Conservation (phyloP, 1,140 invertebrate species). For the Hycleus phaleratus region DNA sequence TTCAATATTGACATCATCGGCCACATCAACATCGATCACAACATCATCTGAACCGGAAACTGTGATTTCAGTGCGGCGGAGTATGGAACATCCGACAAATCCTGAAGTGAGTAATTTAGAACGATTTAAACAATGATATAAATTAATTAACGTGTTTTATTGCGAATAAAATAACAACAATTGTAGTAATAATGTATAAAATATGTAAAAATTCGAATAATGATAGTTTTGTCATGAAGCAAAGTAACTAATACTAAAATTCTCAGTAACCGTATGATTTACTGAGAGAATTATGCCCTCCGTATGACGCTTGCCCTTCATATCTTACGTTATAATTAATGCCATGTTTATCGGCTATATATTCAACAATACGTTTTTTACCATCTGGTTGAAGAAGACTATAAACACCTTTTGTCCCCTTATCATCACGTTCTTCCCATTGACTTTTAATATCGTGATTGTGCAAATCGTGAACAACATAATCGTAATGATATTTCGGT, state of each 20-base stretch:
- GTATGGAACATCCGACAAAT: conserved; percentile 18
- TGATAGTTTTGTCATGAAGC: neutral
- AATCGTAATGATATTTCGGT: conserved; percentile 41
- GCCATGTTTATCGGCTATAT: conserved; percentile 64
- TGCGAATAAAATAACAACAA: conserved; percentile 22
- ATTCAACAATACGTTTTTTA: conserved; percentile 60
- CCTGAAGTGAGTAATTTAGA: conserved; percentile 13
- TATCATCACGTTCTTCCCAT: conserved; percentile 35
- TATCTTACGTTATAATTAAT: conserved; percentile 59
- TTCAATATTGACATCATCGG: conserved; percentile 26
- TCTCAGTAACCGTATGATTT: conserved; percentile 1
- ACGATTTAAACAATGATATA: neutral
- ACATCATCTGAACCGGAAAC: conserved; percentile 8
- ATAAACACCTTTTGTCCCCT: conserved; percentile 46
- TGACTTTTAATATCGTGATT: conserved; percentile 38
- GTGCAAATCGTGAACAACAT: conserved; percentile 38
- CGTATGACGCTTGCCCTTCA: conserved; percentile 36
- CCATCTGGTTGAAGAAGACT: conserved; percentile 58
- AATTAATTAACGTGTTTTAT: conserved; percentile 24
- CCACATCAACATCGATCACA: conserved; percentile 22
- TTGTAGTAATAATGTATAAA: conserved; percentile 15
- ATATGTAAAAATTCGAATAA: conserved; percentile 12
- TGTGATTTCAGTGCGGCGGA: neutral
- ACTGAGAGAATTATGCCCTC: conserved; percentile 21
- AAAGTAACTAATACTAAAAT: conserved; percentile 2